These are phyloP conservation scores for Patiria pectinifera DNA, from an alignment of 53 echinoderm and acorn worm species.

Conservation along the genomic window DNA sequence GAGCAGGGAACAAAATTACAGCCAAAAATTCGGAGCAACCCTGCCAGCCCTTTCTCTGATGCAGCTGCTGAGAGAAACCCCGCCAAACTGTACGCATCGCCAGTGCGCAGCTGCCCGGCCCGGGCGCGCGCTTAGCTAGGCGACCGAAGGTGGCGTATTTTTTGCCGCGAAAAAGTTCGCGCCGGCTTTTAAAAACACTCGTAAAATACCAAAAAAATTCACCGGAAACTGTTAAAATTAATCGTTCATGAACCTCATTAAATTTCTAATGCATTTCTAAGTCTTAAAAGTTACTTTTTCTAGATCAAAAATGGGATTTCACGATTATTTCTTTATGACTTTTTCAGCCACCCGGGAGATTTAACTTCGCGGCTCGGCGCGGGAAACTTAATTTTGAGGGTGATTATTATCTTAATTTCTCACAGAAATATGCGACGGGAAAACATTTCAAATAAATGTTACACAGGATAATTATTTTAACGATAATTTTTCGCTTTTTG, in stretches of 20 bases:
- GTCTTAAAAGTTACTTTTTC: not conserved
- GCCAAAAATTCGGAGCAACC: not conserved
- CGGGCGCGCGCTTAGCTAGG: constrained; percentile 23
- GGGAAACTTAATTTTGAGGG: constrained; percentile 39
- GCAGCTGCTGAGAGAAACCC: constrained; percentile 39
- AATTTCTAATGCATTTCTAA: not conserved
- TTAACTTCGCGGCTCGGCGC: constrained; percentile 21
- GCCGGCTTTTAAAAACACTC: constrained; percentile 58
- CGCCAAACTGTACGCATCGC: constrained; percentile 63
- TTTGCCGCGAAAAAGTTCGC: constrained; percentile 68
- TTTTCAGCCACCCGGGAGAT: constrained; percentile 30
- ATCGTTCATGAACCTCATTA: not conserved
- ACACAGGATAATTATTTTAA: not conserved
- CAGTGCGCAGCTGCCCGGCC: constrained; percentile 44
- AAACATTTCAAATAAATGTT: not conserved
- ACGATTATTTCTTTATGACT: not conserved
- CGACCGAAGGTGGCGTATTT: constrained; percentile 61
- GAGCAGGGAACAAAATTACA: not conserved
- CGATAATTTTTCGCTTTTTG: not conserved
- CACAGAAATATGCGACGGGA: not conserved
- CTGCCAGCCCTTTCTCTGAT: not conserved
- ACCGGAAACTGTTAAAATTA: not conserved
- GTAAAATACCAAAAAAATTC: constrained; percentile 29
- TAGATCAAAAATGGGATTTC: not conserved
- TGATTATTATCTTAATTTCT: constrained; percentile 20